phyloP scores from a whole-genome alignment of 2,888 invertebrate genomes.

The Danaus chrysippus region DNA sequence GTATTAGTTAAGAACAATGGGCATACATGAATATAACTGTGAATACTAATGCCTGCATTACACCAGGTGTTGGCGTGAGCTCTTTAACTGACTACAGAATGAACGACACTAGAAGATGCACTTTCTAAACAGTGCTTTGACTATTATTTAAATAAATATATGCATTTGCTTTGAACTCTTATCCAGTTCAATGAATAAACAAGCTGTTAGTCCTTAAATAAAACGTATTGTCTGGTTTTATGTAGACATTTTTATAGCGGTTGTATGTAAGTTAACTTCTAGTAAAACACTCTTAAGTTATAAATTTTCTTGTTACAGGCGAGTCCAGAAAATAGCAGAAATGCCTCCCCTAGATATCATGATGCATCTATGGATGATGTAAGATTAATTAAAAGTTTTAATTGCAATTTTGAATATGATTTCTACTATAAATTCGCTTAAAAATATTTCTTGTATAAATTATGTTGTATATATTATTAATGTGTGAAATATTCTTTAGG shows the following conservation, averaged over 20 bases:
- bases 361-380: constrained; percentile 76
- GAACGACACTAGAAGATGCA: constrained; percentile 31
- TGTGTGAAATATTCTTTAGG: constrained; percentile 45
- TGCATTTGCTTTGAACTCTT: neutral
- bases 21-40: constrained; percentile 42
- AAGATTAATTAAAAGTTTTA: constrained; percentile 39
- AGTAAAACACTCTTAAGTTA: neutral
- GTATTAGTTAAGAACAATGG: constrained; percentile 65
- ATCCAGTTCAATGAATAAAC: no score
- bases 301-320: constrained; percentile 61
- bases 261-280: neutral
- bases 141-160: neutral
- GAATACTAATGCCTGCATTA: constrained; percentile 58
- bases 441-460: no score
- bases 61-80: constrained; percentile 35
- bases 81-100: constrained; percentile 31
- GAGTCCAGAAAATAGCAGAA: constrained; percentile 75
- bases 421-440: neutral
- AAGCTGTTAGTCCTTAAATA: no score
- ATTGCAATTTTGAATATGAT: neutral
- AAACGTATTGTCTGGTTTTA: no score
- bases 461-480: neutral
- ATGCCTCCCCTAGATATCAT: constrained; percentile 72
- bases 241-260: no score
- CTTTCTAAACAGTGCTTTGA: constrained; percentile 4